Evolutionary conservation across 2,797 vertebrate species (phyloP).

Genomic region (Tapera naevia): DNA sequence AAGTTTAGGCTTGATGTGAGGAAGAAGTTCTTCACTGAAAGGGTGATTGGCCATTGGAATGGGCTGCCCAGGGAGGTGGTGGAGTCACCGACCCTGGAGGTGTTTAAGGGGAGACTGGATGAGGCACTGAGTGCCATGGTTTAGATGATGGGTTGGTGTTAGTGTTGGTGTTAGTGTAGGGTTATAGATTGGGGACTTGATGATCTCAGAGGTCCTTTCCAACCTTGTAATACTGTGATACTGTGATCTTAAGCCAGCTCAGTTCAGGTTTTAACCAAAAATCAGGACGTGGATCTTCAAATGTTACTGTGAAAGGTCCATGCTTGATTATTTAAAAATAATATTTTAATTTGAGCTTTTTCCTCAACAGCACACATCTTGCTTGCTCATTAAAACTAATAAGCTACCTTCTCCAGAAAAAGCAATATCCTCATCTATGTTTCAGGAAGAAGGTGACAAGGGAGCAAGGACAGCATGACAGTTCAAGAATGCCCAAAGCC

Average conservation of each 20-base stretch:
- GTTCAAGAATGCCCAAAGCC: neutral
- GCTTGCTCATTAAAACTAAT: constrained; percentile 23
- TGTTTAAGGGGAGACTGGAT: too few relatives aligned
- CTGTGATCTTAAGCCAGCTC: neutral
- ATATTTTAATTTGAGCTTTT: constrained; percentile 4
- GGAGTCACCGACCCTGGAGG: too few relatives aligned
- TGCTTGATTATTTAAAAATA: neutral
- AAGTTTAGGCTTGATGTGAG: too few relatives aligned
- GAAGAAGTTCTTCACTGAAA: too few relatives aligned
- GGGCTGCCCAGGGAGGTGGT: too few relatives aligned
- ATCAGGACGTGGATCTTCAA: neutral
- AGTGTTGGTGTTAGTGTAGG: too few relatives aligned
- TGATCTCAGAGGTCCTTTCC: too few relatives aligned
- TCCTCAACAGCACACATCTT: neutral
- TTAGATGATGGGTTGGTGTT: too few relatives aligned
- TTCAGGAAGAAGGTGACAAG: constrained; percentile 9
- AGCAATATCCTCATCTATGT: neutral
- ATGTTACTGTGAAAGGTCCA: neutral
- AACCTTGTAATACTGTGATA: too few relatives aligned
- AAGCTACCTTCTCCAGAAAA: neutral
- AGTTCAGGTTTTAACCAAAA: neutral
- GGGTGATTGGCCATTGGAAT: too few relatives aligned
- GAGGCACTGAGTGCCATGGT: too few relatives aligned
- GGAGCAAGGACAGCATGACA: neutral
- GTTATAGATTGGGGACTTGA: too few relatives aligned